Evolutionary conservation across 2,888 invertebrate genomes (phyloP), one percentile per base, ranked within the genome.

Genomic region (Cactoblastis cactorum): DNA sequence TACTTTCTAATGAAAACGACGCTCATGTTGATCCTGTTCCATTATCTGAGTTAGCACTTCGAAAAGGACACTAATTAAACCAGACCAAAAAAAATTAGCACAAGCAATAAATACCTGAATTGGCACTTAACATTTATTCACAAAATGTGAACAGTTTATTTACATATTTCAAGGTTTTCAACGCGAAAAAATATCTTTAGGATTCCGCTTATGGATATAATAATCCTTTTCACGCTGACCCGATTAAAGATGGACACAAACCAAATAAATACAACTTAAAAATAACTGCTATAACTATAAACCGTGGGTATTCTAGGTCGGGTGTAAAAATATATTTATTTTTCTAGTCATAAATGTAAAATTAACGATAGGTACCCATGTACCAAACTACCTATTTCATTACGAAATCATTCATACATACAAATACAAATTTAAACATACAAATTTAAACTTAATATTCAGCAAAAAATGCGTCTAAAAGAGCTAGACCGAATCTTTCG

Each of bases 101-200:
- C 49, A 60, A 59, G 54, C 52, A 67, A 63, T 63, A 63, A 63
- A 65, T 63, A 64, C 50, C 51, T 58, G 53, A 56, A 66, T 68
- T 68, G 67, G 67, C 65, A 68, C 67, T 63, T 59, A 58, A 57
- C 32, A 56, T 58, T 61, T 59, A 59, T 60, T 58, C 59, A 56
- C 49, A 56, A 58, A 54, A 57, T 45, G 58, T 57, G 57, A 57
- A 61, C 57, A 14, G 28, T 45, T 45, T 61, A 61, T 63, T 61
- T 63, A 63, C 62, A 65, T 55, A 53, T 46, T 49, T 19, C 34
- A n/a, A 9, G 38, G 35, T 24, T 17, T 32, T 19, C 9, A 12
- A 28, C 24, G 15, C 28, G 15, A 9, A 28, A 24, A 28, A n/a
- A 28, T 15, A 11, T 39, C 19, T 22, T 11, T 28, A 17, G 11